These are phyloP conservation scores for Perccottus glenii DNA, from an alignment of 2,113 vertebrate genomes.

Conservation along the genomic window DNA sequence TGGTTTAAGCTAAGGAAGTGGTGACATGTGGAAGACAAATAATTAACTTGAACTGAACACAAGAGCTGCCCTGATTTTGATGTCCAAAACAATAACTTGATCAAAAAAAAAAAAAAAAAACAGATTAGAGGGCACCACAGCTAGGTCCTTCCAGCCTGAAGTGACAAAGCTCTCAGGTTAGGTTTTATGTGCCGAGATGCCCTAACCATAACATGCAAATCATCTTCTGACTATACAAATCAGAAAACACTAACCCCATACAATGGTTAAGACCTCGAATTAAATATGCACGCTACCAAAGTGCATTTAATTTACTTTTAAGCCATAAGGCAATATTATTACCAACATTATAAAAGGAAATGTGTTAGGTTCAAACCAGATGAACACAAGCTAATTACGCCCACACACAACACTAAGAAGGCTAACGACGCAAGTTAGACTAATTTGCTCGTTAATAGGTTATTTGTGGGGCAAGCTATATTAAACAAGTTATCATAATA, in stretches of 20 bases:
- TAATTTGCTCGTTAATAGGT: conserved; percentile 2
- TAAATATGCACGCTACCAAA: too few species aligned
- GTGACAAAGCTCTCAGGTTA: conserved; percentile 30
- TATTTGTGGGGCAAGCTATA: background rate
- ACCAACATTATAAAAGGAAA: background rate
- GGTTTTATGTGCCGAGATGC: conserved; percentile 19
- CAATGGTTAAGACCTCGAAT: background rate
- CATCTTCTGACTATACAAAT: conserved; percentile 36
- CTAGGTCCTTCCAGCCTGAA: conserved; percentile 23
- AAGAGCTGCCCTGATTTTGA: conserved; percentile 7
- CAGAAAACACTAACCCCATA: conserved; percentile 3
- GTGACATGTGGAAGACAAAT: conserved; percentile 22
- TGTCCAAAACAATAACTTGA: conserved; percentile 17
- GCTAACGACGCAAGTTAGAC: conserved; percentile 11
- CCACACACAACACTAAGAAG: conserved; percentile 26
- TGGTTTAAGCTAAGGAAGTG: conserved; percentile 53
- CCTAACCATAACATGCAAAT: conserved; percentile 23
- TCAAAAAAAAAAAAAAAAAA: background rate
- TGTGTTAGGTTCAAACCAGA: conserved; percentile 17
- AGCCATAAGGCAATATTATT: too few species aligned
- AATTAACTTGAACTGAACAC: conserved; percentile 2
- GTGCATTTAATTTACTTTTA: too few species aligned
- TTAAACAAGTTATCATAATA: background rate
- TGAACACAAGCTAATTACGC: conserved; percentile 26
- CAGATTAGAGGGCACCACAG: conserved; percentile 52